Percentiles rank a stretch among this genome's conserved stretches.
phyloP scores from a whole-genome alignment of 1,140 invertebrate species.

The Harlomillsia oculata region DNA sequence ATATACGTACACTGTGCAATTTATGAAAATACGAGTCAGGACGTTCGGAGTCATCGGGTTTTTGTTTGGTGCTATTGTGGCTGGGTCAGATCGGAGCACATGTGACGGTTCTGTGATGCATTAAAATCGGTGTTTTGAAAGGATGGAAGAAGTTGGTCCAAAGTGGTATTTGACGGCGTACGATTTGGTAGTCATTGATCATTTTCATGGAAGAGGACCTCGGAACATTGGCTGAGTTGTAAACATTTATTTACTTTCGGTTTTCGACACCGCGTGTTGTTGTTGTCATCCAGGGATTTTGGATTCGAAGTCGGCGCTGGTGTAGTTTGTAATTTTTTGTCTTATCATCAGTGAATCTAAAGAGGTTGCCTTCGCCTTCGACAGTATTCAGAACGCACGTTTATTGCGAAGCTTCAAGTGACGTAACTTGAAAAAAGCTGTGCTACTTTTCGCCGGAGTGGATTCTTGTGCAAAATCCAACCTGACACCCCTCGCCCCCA shows the following conservation, averaged over 20 bases:
- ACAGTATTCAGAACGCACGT: conserved; percentile 25
- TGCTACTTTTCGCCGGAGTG: conserved; percentile 34
- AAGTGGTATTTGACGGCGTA: conserved; percentile 5
- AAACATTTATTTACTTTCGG: neutral
- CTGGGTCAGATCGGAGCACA: too few relatives aligned
- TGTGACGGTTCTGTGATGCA: too few relatives aligned
- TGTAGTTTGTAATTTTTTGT: conserved; percentile 1
- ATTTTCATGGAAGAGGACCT: conserved; percentile 29
- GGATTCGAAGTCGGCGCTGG: neutral
- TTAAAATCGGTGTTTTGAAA: too few relatives aligned
- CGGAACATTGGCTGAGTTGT: conserved; percentile 25
- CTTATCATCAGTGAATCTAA: conserved; percentile 12
- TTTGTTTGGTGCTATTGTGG: too few relatives aligned
- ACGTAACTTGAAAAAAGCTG: conserved; percentile 35
- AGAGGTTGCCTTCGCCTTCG: conserved; percentile 9
- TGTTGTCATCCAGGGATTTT: neutral
- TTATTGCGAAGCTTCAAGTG: conserved; percentile 33
- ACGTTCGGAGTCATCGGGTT: too few relatives aligned
- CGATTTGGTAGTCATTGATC: conserved; percentile 3
- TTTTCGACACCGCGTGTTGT: neutral
- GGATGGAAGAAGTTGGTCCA: conserved; percentile 13
- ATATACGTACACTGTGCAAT: too few relatives aligned
- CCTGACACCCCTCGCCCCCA: conserved; percentile 41
- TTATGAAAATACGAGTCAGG: too few relatives aligned
- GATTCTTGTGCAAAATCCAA: conserved; percentile 34